Conservation (phyloP, 2,797 vertebrate species). For the Strix occidentalis region DNA sequence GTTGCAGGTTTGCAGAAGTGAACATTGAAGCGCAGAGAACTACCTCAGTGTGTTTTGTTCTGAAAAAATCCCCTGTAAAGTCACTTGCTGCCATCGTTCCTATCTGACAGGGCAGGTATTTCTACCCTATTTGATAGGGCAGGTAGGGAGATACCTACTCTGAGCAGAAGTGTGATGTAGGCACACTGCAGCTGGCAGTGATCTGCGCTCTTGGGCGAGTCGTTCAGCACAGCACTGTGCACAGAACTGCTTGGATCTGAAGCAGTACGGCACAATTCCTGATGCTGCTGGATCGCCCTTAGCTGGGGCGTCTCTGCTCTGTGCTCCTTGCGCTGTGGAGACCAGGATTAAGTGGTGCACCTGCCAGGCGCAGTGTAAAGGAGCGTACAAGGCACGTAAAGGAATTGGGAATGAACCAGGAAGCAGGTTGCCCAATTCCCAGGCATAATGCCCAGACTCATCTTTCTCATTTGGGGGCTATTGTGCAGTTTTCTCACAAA, state of each 20-base stretch:
- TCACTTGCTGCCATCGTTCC: neutral
- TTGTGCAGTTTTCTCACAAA: neutral
- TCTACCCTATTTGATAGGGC: neutral
- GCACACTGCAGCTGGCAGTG: accelerated
- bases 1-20: neutral
- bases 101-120: neutral
- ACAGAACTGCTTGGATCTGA: accelerated
- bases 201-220: accelerated
- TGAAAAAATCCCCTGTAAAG: neutral
- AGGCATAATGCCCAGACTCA: neutral
- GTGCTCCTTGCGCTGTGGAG: neutral
- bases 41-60: neutral
- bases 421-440: too few species aligned
- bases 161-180: accelerated
- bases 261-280: accelerated
- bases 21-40: accelerated
- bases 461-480: accelerated
- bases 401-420: neutral
- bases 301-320: neutral
- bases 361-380: accelerated
- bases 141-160: neutral
- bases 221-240: accelerated
- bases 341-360: neutral
- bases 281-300: accelerated
- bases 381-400: accelerated